These are phyloP conservation scores for Elysia chlorotica DNA, from an alignment of 1,140 invertebrate species.

Conservation along the genomic window DNA sequence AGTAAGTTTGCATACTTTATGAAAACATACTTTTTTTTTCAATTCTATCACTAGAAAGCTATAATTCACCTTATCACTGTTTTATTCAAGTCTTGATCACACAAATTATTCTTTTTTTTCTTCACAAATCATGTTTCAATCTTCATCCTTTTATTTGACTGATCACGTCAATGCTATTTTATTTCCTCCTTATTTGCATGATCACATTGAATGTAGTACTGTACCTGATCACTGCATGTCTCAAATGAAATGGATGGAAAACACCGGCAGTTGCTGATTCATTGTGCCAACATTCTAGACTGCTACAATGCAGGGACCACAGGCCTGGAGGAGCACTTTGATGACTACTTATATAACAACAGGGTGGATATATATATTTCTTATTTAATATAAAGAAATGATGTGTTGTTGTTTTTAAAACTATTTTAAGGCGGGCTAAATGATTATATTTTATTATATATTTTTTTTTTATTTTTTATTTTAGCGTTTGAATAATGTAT, in stretches of 20 bases:
- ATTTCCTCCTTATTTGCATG: too few species aligned
- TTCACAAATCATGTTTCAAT: too few species aligned
- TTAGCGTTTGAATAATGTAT: not conserved
- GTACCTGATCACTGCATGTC: too few species aligned
- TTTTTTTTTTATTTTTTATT: not conserved
- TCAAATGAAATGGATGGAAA: slow-evolving; percentile 20
- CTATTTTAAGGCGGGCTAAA: not conserved
- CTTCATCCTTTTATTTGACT: too few species aligned
- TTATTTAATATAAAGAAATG: not conserved
- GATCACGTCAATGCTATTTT: too few species aligned
- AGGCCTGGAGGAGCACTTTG: slow-evolving; percentile 12
- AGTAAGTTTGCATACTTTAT: too few species aligned
- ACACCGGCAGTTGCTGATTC: slow-evolving; percentile 9
- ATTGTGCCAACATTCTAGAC: slow-evolving; percentile 4
- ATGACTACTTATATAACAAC: not conserved
- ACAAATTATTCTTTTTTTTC: too few species aligned
- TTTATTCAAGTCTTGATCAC: too few species aligned
- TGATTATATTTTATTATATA: not conserved
- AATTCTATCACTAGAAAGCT: too few species aligned
- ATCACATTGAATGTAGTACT: too few species aligned
- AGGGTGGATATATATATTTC: not conserved
- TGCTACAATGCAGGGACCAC: not conserved
- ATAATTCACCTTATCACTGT: too few species aligned
- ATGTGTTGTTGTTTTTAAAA: not conserved
- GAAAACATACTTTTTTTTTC: too few species aligned